Base-by-base conservation (phyloP, 1,140 invertebrate species). In the Anoplophora glabripennis region DNA sequence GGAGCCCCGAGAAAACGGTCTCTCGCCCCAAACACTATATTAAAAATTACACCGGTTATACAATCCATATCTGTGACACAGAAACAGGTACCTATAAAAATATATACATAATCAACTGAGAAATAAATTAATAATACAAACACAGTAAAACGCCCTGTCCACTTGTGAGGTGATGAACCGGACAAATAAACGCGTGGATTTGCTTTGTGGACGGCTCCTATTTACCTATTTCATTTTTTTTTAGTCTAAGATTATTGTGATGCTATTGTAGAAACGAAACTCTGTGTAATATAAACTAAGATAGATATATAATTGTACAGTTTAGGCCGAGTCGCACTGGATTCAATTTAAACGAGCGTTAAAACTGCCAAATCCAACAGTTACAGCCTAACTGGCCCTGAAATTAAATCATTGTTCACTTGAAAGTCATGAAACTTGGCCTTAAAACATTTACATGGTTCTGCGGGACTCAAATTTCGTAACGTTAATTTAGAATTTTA, bases 1-100 rank as follows among this genome's bases (percentile, higher is more conserved):
- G 37, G 41, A 21, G 56, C 53, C 51, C 46, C 44, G 35, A 38
- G 18, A 58, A 44, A 44, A 44, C 15, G 45, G 35, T 34, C 48
- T 11, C 28, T 44, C 35, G 45, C n/a, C 38, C 53, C 37, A 54
- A 33, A 36, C 28, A 48, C 46, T 51, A 52, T 12, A 34, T 51
- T 59, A n/a, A 57, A 64, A 65, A 69, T 63, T 58, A 67, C 67
- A 71, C 67, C 58, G 62, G 63, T 58, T 59, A 61, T 67, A 70
- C 63, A 69, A 62, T 65, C 51, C 51, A 62, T 62, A 67, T 68
- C 63, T 60, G 61, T 61, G 59, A 71, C 63, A 69, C 59, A 71
- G 61, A 71, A 69, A 72, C 71, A 72, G 71, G 71, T 72, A 72
- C 71, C 66, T 72, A 69, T 71, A 70, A 71, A 67, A 71, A 70